Evolutionary conservation across 1,140 invertebrate species (phyloP).

Genomic region (Hypsibius dujardini): DNA sequence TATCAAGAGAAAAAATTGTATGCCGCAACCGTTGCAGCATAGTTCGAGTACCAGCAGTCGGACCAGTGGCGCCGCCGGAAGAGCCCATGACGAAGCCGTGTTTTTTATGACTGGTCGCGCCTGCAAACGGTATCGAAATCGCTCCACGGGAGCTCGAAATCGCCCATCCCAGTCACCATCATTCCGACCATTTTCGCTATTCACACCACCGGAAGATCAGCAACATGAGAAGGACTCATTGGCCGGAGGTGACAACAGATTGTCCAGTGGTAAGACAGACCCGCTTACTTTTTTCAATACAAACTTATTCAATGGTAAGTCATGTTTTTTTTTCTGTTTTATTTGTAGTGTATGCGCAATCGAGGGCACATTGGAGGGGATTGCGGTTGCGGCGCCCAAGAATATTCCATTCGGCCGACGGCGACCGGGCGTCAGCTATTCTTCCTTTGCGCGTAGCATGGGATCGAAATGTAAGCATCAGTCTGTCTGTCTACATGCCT

Average conservation of each 20-base stretch:
- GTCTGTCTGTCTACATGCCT: too few relatives aligned
- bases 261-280: not conserved
- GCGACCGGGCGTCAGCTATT: not conserved
- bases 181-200: not conserved
- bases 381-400: not conserved
- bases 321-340: not conserved
- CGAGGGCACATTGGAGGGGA: not conserved
- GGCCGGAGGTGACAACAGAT: not conserved
- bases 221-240: not conserved
- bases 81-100: too few relatives aligned
- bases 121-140: not conserved
- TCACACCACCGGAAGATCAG: not conserved
- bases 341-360: not conserved
- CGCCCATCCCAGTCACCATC: not conserved
- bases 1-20: too few relatives aligned
- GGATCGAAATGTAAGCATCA: not conserved
- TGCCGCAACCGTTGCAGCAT: too few relatives aligned
- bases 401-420: not conserved
- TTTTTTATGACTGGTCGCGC: too few relatives aligned
- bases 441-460: not conserved
- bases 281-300: not conserved
- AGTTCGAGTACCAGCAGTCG: too few relatives aligned
- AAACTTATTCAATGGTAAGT: not conserved
- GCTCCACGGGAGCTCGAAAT: conserved; percentile 3
- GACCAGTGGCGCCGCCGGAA: too few relatives aligned